Evolutionary conservation across 2,888 invertebrate species (phyloP).

Genomic region (Stomorhina lunata): DNA sequence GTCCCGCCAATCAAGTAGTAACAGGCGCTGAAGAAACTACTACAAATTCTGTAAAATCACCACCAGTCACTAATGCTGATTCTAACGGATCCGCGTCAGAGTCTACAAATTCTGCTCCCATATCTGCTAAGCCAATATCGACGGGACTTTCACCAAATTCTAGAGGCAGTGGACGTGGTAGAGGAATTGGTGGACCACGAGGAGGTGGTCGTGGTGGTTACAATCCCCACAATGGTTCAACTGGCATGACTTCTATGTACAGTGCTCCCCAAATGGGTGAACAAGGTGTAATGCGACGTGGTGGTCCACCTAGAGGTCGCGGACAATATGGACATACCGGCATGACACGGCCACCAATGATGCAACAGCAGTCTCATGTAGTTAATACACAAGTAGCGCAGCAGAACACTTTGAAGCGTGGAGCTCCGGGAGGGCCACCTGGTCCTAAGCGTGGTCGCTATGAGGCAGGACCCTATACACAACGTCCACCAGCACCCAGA

Average conservation of each 20-base stretch:
- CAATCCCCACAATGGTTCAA: conserved; percentile 73
- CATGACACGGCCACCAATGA: conserved; percentile 77
- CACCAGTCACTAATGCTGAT: conserved; percentile 60
- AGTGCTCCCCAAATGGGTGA: conserved; percentile 70
- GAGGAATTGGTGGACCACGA: conserved; percentile 74
- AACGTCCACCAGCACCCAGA: conserved; percentile 78
- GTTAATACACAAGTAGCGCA: conserved; percentile 79
- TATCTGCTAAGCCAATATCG: conserved; percentile 64
- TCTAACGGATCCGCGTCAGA: conserved; percentile 59
- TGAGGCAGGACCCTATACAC: conserved; percentile 78
- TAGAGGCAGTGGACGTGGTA: conserved; percentile 74
- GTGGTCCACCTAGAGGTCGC: conserved; percentile 77
- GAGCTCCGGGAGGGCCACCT: conserved; percentile 77
- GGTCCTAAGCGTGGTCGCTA: conserved; percentile 80
- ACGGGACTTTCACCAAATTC: conserved; percentile 61
- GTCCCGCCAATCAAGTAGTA: conserved; percentile 66
- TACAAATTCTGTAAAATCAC: conserved; percentile 54
- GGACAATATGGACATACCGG: conserved; percentile 76
- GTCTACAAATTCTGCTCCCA: conserved; percentile 64
- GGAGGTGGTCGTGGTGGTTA: conserved; percentile 77
- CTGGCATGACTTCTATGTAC: conserved; percentile 70
- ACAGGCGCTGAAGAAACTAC: conserved; percentile 64
- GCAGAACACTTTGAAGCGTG: conserved; percentile 79
- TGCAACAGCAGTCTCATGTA: conserved; percentile 71
- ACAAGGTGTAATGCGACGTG: conserved; percentile 74